Percentiles rank a stretch among this genome's conserved stretches.
phyloP scores from a whole-genome alignment of 2,888 invertebrate species.

The Syrphus vitripennis region DNA sequence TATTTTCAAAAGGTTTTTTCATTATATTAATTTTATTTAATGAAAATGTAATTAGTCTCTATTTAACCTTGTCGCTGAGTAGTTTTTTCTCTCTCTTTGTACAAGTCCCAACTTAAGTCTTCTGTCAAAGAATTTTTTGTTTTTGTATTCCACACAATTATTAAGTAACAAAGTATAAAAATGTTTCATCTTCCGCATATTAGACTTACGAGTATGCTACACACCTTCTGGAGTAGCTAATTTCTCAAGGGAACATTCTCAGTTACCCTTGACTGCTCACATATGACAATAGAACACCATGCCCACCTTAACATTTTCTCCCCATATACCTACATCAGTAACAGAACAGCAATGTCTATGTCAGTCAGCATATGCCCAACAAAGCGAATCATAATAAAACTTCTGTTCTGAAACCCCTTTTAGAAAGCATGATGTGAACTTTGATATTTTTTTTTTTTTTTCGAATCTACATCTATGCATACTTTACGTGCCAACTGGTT shows the following conservation, averaged over 20 bases:
- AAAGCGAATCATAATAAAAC: constrained; percentile 45
- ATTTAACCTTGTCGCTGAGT: not conserved
- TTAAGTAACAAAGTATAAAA: constrained; percentile 5
- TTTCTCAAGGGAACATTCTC: constrained; percentile 29
- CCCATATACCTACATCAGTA: not conserved
- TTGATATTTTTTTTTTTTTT: not conserved
- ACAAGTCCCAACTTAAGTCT: not conserved
- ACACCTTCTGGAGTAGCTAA: constrained; percentile 22
- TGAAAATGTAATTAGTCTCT: not conserved
- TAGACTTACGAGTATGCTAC: not conserved
- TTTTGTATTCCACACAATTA: constrained; percentile 8
- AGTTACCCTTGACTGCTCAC: constrained; percentile 50
- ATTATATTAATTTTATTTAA: not conserved
- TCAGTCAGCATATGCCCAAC: constrained; percentile 28
- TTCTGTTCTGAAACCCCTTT: not conserved
- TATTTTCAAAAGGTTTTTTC: not conserved
- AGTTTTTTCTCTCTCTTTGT: not conserved
- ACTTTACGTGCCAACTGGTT: constrained; percentile 19
- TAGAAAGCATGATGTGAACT: constrained; percentile 37
- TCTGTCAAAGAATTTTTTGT: not conserved
- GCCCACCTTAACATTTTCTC: not conserved
- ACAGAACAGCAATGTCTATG: not conserved
- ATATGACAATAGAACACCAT: constrained; percentile 56
- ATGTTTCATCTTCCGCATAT: not conserved
- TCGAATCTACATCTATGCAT: not conserved